Conservation (phyloP, 2,888 invertebrate species). For the Lymantria dispar region DNA sequence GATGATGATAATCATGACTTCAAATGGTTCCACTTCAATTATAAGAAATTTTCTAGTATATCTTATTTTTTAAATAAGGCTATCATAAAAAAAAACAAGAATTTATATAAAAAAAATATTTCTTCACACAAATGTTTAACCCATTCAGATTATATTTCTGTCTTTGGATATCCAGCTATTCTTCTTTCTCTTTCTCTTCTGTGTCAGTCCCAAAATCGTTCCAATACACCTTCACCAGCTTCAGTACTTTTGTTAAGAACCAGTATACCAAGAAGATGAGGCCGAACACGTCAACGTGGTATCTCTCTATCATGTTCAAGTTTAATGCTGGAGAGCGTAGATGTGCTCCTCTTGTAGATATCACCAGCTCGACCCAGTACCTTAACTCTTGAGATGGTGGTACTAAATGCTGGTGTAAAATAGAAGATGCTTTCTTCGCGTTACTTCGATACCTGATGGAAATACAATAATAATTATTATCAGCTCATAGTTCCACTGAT, state of each 20-base stretch:
- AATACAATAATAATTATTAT: background rate
- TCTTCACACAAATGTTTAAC: too few relatives aligned
- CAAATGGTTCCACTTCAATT: too few relatives aligned
- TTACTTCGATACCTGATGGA: slow-evolving; percentile 40
- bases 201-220: slow-evolving; percentile 24
- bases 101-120: too few relatives aligned
- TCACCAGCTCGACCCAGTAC: slow-evolving; percentile 45
- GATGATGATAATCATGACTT: too few relatives aligned
- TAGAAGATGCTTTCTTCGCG: slow-evolving; percentile 33
- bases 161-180: slow-evolving; percentile 13
- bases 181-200: slow-evolving; percentile 21
- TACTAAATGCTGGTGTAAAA: slow-evolving; percentile 33
- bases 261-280: slow-evolving; percentile 39
- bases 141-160: background rate
- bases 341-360: slow-evolving; percentile 39
- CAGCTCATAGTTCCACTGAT: too few relatives aligned
- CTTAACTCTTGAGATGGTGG: slow-evolving; percentile 40
- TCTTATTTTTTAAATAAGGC: too few relatives aligned
- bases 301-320: slow-evolving; percentile 35
- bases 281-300: slow-evolving; percentile 42
- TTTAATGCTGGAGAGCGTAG: slow-evolving; percentile 45
- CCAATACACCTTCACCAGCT: slow-evolving; percentile 43
- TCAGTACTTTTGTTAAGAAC: slow-evolving; percentile 51
- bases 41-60: too few relatives aligned
- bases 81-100: too few relatives aligned